Evolutionary conservation across 2,113 vertebrate genomes (phyloP).

Genomic region (Nesospiza acunhae): DNA sequence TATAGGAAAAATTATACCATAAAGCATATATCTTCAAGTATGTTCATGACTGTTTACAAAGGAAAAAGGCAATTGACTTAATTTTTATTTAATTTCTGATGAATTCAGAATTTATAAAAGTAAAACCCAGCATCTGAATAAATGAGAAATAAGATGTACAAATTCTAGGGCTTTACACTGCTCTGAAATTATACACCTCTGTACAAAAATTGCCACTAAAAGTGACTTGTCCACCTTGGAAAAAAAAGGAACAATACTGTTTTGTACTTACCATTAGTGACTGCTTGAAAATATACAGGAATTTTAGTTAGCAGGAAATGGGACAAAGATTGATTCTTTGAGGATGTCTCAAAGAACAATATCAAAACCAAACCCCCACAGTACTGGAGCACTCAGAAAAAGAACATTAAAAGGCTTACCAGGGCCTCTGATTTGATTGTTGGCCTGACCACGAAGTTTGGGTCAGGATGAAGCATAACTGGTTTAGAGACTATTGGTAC

Average conservation of each 20-base stretch:
- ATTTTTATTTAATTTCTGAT: not conserved
- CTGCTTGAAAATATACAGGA: not conserved
- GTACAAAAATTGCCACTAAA: not conserved
- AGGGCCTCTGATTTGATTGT: slow-evolving; percentile 85
- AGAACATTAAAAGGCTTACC: slow-evolving; percentile 78
- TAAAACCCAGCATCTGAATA: not conserved
- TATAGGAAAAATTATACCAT: not conserved
- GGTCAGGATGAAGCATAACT: slow-evolving; percentile 90
- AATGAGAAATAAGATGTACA: not conserved
- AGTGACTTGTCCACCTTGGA: not conserved
- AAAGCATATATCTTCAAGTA: not conserved
- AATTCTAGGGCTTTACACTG: not conserved
- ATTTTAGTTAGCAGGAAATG: not conserved
- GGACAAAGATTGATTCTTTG: not conserved
- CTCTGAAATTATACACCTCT: not conserved
- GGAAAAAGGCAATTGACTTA: not conserved
- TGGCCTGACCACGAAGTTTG: slow-evolving; percentile 82
- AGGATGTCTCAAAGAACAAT: not conserved
- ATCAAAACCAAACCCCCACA: not conserved
- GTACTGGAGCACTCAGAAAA: not conserved
- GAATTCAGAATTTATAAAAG: not conserved
- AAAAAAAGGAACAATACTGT: not conserved
- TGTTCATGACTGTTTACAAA: not conserved
- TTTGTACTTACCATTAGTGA: not conserved
- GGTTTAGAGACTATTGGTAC: slow-evolving; percentile 91